phyloP scores from a whole-genome alignment of 2,797 vertebrate genomes.

The Odontamblyopus rebecca region DNA sequence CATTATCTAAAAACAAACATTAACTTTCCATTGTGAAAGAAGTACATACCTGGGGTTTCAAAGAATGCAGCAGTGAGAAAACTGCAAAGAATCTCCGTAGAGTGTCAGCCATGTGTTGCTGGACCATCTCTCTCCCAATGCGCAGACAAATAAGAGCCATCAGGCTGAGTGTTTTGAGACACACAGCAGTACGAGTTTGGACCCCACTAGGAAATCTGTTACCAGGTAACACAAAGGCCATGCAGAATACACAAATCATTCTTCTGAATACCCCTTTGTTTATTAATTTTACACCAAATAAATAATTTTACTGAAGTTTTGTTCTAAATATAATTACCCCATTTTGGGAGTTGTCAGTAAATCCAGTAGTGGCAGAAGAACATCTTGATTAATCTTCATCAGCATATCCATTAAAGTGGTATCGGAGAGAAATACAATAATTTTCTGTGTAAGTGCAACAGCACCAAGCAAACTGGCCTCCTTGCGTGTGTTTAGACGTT shows the following conservation, averaged over 20 bases:
- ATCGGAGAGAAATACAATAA: slow-evolving; percentile 94
- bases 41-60: slow-evolving; percentile 83
- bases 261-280: not conserved
- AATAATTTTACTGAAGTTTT: not conserved
- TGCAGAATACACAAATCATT: not conserved
- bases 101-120: slow-evolving; percentile 91
- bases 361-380: slow-evolving; percentile 89
- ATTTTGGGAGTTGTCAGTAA: slow-evolving; percentile 87
- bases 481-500: slow-evolving; percentile 93
- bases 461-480: slow-evolving; percentile 93
- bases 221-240: slow-evolving; percentile 11
- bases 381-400: slow-evolving; percentile 95
- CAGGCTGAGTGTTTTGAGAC: slow-evolving; percentile 92
- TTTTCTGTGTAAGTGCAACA: slow-evolving; percentile 91
- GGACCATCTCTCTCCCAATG: slow-evolving; percentile 97
- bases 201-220: slow-evolving; percentile 92
- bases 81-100: slow-evolving; percentile 88
- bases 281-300: not conserved
- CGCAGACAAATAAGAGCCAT: slow-evolving; percentile 94
- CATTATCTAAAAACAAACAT: not conserved
- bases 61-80: slow-evolving; percentile 85
- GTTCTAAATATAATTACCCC: slow-evolving; percentile 74
- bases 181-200: slow-evolving; percentile 90
- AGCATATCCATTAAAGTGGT: slow-evolving; percentile 98
- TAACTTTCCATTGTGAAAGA: slow-evolving; percentile 4